These are phyloP conservation scores for Eupithecia insigniata DNA, from an alignment of 2,888 invertebrate genomes.

Conservation along the genomic window DNA sequence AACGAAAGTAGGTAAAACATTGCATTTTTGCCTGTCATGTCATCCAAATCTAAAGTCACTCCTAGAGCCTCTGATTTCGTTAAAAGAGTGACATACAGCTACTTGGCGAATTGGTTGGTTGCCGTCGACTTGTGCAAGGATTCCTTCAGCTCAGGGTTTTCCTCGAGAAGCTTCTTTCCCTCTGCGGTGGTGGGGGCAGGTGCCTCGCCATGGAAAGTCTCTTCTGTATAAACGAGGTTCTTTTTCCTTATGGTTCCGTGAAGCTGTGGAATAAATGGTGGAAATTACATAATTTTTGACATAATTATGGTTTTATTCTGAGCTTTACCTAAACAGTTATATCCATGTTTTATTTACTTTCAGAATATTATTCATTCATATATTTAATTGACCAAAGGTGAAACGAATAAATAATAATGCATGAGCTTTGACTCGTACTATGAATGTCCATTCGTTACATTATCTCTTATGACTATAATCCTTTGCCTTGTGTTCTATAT, in stretches of 20 bases:
- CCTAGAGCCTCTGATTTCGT: background rate
- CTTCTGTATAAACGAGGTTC: constrained; percentile 87
- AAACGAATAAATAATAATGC: background rate
- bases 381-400: background rate
- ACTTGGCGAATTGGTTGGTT: constrained; percentile 26
- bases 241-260: constrained; percentile 87
- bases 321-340: background rate
- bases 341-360: background rate
- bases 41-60: background rate
- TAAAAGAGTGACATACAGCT: background rate
- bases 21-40: background rate
- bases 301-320: background rate
- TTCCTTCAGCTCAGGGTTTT: constrained; percentile 60
- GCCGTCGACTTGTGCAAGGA: constrained; percentile 33
- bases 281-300: background rate
- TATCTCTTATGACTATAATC: background rate
- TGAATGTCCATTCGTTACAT: background rate
- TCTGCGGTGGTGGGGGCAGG: constrained; percentile 77
- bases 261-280: constrained; percentile 66
- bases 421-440: background rate
- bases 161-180: constrained; percentile 66
- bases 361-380: background rate
- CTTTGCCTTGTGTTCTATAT: background rate
- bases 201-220: constrained; percentile 86
- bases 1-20: background rate